phyloP scores from a whole-genome alignment of 2,888 invertebrate species.

The Aspidiotus destructor region DNA sequence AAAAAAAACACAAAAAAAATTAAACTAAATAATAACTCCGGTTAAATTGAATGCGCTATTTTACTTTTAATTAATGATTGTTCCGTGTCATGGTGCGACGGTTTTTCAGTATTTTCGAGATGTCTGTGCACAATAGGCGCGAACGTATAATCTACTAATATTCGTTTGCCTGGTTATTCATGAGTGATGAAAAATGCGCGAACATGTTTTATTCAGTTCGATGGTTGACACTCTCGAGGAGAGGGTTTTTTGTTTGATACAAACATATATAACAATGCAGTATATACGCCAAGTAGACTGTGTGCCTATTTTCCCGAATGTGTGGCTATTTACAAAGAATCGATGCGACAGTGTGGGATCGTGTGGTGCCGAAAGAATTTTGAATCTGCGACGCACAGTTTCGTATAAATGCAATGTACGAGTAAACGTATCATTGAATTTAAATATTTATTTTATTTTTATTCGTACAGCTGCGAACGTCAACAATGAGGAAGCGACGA shows the following conservation, averaged over 20 bases:
- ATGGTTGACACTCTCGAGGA: background rate
- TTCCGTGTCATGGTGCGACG: background rate
- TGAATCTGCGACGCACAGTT: background rate
- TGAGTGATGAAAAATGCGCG: conserved; percentile 6
- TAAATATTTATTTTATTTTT: too few relatives aligned
- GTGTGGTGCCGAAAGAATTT: conserved; percentile 2
- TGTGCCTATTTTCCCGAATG: too few relatives aligned
- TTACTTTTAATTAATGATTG: conserved; percentile 2
- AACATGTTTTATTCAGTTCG: conserved; percentile 9
- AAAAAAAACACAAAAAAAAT: background rate
- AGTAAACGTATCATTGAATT: too few relatives aligned
- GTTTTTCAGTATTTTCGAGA: background rate
- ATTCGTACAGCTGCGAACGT: too few relatives aligned
- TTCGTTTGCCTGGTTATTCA: conserved; percentile 1
- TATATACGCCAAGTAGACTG: too few relatives aligned
- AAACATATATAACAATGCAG: background rate
- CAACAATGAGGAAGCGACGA: too few relatives aligned
- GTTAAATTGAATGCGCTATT: background rate
- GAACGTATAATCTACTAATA: background rate
- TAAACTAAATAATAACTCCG: background rate
- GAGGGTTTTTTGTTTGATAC: background rate
- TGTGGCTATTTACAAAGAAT: too few relatives aligned
- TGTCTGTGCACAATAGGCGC: conserved; percentile 4
- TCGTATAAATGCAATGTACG: too few relatives aligned
- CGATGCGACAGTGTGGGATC: background rate